Percentiles rank a stretch among this genome's conserved stretches.
phyloP scores from a whole-genome alignment of 2,797 vertebrate species.

The Falco concolor region DNA sequence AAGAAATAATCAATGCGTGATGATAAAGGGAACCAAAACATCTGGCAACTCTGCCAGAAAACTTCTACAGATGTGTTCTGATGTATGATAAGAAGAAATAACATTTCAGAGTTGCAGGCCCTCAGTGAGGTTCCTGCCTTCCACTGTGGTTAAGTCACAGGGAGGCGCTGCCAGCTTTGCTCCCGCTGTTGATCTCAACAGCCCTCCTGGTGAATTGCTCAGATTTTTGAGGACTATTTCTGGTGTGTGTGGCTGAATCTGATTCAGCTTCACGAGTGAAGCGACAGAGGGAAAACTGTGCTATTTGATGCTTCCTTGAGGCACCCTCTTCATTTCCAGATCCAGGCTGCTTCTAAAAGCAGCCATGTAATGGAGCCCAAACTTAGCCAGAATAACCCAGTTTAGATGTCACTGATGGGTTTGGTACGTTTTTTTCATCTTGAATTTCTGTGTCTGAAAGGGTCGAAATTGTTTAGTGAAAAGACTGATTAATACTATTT shows the following conservation, averaged over 20 bases:
- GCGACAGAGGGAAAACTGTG: neutral
- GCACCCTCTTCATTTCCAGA: neutral
- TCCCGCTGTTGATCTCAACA: neutral
- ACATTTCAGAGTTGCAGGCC: neutral
- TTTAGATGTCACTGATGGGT: neutral
- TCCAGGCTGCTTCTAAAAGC: neutral
- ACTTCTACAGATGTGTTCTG: constrained; percentile 46
- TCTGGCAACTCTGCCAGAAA: constrained; percentile 28
- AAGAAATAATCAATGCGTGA: constrained; percentile 28
- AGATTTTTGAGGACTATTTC: neutral
- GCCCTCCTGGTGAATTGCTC: neutral
- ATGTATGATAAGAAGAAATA: constrained; percentile 62
- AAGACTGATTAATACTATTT: neutral
- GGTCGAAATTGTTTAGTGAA: neutral
- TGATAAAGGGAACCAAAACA: constrained; percentile 51
- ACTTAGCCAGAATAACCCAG: neutral
- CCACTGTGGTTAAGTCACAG: neutral
- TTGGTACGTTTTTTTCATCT: neutral
- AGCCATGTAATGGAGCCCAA: neutral
- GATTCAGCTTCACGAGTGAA: neutral
- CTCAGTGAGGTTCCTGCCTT: constrained; percentile 15
- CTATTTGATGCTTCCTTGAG: neutral
- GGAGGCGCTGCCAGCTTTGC: neutral
- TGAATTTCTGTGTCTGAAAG: neutral
- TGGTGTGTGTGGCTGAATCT: neutral